Evolutionary conservation across 2,888 invertebrate species (phyloP), one percentile per base, ranked within the genome.

Genomic region (Onchidella celtica): DNA sequence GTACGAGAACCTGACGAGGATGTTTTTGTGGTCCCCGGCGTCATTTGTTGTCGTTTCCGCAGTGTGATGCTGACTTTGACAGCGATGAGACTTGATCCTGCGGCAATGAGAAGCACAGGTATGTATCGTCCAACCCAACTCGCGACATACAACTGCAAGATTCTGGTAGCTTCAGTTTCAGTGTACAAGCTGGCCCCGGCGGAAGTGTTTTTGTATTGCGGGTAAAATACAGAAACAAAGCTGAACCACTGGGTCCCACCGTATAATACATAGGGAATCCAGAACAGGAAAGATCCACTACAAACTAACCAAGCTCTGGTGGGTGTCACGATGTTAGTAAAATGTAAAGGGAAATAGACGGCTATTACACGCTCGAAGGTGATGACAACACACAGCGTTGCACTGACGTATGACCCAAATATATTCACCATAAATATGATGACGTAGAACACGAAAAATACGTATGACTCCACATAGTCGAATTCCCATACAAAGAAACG

Each of bases 261-360:
- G 17, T 47, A 73, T 2, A 59, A 24, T 24, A 73, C 36, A 61
- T 73, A 73, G 0, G 59, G 59, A 21, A 73, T 17, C 73, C 73
- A 73, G 17, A 73, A 6, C 0, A 61, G 24, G 24, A 73, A 73
- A 2, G 17, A 2, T 6, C n/a, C n/a, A 24, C n/a, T 36, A 14
- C 36, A 59, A 1, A 73, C 36, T 3, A 73, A 27, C 73, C 73
- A 73, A 0, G 73, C 73, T 61, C 73, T 59, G 1, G 11, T 38
- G 24, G 73, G 57, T 4, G 73, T 73, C 0, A 73, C 24, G 27
- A 73, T 59, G 24, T 1, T 73, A 24, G 38, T 73, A 27, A 73
- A 73, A 14, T 73, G 73, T 24, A 73, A 38, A 6, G 73, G 73
- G 1, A 61, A 57, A 73, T 73, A 73, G 6, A 73, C 73, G 3